Percentiles rank a stretch among this genome's conserved stretches.
Evolutionary conservation across 2,888 invertebrate genomes (phyloP).

Genomic region (Drosophila peninsularis): DNA sequence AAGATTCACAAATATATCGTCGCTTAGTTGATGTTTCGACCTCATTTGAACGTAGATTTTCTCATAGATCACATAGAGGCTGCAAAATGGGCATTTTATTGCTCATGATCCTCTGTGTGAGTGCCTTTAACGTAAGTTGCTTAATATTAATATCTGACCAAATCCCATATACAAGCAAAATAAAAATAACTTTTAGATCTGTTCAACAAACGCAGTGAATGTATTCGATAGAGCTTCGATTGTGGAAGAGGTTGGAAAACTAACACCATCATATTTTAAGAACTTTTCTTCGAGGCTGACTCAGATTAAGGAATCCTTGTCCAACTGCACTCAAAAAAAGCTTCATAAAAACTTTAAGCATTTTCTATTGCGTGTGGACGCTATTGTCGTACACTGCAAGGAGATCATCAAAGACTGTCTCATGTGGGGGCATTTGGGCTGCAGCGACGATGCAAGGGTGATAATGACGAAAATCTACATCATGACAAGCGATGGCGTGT

Average conservation of each 20-base stretch:
- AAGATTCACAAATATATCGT: background rate
- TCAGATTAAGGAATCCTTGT: background rate
- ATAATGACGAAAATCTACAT: background rate
- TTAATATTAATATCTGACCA: background rate
- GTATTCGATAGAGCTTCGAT: background rate
- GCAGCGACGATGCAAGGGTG: background rate
- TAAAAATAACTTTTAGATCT: background rate
- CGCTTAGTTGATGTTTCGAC: background rate
- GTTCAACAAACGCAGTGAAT: background rate
- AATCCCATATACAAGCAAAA: background rate
- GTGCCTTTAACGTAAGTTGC: background rate
- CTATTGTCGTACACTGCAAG: background rate
- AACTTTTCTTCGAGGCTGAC: background rate
- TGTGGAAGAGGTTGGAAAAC: too few species aligned
- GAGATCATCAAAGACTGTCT: background rate
- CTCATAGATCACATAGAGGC: background rate
- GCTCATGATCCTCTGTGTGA: background rate
- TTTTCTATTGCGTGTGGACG: background rate
- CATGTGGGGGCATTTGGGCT: background rate
- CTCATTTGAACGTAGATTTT: too few species aligned
- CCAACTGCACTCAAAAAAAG: rapidly evolving
- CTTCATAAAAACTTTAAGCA: background rate
- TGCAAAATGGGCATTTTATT: background rate
- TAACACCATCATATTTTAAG: background rate
- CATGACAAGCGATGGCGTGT: background rate